These are phyloP conservation scores for Dryobota labecula DNA, from an alignment of 2,888 invertebrate species.

Conservation along the genomic window DNA sequence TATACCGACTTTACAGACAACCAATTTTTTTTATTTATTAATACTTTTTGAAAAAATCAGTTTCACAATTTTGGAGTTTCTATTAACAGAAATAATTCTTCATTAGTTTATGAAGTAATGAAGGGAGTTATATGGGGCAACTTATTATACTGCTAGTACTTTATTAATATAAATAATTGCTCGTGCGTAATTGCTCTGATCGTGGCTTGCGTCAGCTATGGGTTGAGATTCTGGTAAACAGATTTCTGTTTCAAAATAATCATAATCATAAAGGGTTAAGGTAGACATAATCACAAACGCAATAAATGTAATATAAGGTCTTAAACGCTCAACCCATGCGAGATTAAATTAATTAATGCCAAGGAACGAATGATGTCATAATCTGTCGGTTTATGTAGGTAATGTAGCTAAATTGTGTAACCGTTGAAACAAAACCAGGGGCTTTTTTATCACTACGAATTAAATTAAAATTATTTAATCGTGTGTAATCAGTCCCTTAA, in stretches of 20 bases:
- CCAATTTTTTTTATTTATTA: too few relatives aligned
- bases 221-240: background rate
- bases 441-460: constrained; percentile 27
- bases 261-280: constrained; percentile 12
- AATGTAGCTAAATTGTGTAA: constrained; percentile 35
- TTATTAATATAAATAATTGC: too few relatives aligned
- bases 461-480: constrained; percentile 32
- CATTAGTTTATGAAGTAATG: background rate
- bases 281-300: constrained; percentile 24
- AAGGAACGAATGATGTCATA: constrained; percentile 42
- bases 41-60: too few relatives aligned
- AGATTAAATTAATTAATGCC: constrained; percentile 52
- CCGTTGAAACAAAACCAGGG: too few relatives aligned
- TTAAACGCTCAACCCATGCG: constrained; percentile 18
- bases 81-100: background rate
- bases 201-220: background rate
- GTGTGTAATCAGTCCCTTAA: constrained; percentile 39
- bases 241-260: constrained; percentile 5
- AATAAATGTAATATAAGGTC: constrained; percentile 39
- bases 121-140: background rate
- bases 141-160: too few relatives aligned
- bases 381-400: constrained; percentile 23
- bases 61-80: too few relatives aligned
- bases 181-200: too few relatives aligned
- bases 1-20: too few relatives aligned